phyloP scores from a whole-genome alignment of 2,888 invertebrate genomes.

The Ganaspis brasiliensis region DNA sequence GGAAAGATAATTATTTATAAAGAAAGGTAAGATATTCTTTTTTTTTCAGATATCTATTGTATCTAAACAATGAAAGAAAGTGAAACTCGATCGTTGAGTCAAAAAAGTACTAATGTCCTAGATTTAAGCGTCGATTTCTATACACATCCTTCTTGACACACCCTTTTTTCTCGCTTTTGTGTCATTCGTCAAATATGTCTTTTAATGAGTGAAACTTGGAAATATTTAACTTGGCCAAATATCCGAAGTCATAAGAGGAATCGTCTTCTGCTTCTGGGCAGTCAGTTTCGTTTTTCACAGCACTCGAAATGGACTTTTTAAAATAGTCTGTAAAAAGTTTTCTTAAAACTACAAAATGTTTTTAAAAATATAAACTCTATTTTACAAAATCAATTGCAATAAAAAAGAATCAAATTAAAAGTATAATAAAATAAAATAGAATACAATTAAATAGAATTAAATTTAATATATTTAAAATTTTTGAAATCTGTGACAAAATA shows the following conservation, averaged over 20 bases:
- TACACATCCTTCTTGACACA: conserved; percentile 71
- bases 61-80: conserved; percentile 12
- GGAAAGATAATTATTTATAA: no score
- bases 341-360: background rate
- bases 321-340: background rate
- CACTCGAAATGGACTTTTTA: conserved; percentile 16
- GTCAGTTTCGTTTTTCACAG: conserved; percentile 63
- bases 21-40: background rate
- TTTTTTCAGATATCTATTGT: conserved; percentile 1
- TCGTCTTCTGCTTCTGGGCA: conserved; percentile 52
- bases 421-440: no score
- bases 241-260: conserved; percentile 69
- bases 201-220: conserved; percentile 67
- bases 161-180: conserved; percentile 62
- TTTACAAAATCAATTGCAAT: no score
- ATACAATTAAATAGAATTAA: background rate
- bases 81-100: conserved; percentile 35
- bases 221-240: conserved; percentile 73
- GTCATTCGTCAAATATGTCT: conserved; percentile 68
- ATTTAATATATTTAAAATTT: no score
- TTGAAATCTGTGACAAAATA: no score
- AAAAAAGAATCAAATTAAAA: no score
- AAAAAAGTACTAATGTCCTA: conserved; percentile 29
- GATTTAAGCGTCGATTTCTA: conserved; percentile 70
- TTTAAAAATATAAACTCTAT: no score